Conservation (phyloP, 2,888 invertebrate genomes). For the Amblyjoppa proteus region DNA sequence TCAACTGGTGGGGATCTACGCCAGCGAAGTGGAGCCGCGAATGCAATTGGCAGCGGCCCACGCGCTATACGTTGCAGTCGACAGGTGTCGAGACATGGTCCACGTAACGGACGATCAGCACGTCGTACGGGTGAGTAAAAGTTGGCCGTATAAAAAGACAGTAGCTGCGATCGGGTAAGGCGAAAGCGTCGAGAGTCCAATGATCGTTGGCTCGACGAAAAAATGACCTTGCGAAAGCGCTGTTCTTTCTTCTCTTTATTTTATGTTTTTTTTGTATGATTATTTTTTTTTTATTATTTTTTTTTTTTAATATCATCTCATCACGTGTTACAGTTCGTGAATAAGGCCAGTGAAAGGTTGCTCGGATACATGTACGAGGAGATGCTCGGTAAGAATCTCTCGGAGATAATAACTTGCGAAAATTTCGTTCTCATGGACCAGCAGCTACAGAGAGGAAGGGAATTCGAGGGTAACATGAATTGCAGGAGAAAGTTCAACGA, state of each 20-base stretch:
- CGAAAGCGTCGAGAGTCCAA: constrained; percentile 25
- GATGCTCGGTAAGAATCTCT: constrained; percentile 87
- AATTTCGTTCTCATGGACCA: constrained; percentile 87
- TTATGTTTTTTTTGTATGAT: constrained; percentile 28
- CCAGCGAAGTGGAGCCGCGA: constrained; percentile 91
- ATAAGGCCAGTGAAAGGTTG: constrained; percentile 93
- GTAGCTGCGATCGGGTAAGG: constrained; percentile 17
- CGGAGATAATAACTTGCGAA: constrained; percentile 86
- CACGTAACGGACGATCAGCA: constrained; percentile 95
- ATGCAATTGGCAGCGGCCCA: constrained; percentile 92
- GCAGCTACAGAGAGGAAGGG: constrained; percentile 89
- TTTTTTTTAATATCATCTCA: constrained; percentile 32
- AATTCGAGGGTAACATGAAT: constrained; percentile 92
- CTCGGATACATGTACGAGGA: constrained; percentile 91
- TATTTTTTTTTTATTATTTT: constrained; percentile 6
- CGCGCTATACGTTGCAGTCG: constrained; percentile 94
- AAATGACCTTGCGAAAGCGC: constrained; percentile 10
- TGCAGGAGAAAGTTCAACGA: constrained; percentile 93
- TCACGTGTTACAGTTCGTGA: constrained; percentile 90
- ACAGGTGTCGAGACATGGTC: constrained; percentile 94
- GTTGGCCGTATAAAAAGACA: background rate
- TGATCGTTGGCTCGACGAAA: constrained; percentile 2
- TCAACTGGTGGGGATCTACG: constrained; percentile 92
- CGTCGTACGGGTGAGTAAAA: constrained; percentile 90
- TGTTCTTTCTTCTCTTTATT: background rate